These are phyloP conservation scores for Macaca nemestrina DNA, from an alignment of 2,113 vertebrate genomes.

Conservation along the genomic window DNA sequence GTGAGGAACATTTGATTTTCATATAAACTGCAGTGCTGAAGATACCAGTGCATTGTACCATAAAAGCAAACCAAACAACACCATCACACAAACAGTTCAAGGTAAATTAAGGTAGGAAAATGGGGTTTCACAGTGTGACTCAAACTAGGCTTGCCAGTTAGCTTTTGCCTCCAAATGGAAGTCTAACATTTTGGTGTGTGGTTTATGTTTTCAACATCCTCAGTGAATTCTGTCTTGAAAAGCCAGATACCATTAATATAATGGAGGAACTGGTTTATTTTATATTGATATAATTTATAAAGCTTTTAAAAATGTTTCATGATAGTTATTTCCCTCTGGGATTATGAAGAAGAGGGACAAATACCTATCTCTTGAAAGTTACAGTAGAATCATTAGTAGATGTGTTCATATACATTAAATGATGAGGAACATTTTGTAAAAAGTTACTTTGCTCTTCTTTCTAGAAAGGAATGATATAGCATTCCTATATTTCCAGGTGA, in stretches of 20 bases:
- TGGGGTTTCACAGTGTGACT: constrained; percentile 6
- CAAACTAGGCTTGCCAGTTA: not conserved
- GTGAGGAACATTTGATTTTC: constrained; percentile 10
- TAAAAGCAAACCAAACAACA: constrained; percentile 25
- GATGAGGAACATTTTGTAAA: not conserved
- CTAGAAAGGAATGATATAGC: not conserved
- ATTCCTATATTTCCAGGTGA: not conserved
- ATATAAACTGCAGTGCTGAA: not conserved
- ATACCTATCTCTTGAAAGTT: not conserved
- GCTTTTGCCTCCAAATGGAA: not conserved
- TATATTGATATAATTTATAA: not conserved
- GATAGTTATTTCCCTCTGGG: not conserved
- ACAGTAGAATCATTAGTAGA: not conserved
- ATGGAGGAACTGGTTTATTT: constrained; percentile 19
- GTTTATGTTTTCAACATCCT: not conserved
- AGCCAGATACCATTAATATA: not conserved
- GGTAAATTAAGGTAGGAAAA: constrained; percentile 54
- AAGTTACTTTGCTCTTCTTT: not conserved
- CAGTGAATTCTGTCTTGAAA: constrained; percentile 11
- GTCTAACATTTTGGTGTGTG: not conserved
- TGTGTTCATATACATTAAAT: not conserved
- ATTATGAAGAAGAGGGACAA: constrained; percentile 6
- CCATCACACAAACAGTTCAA: constrained; percentile 3
- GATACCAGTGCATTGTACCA: not conserved
- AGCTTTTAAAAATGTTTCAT: not conserved